A percentile compares a stretch with the other conserved stretches of the same genome.
Evolutionary conservation across 2,797 vertebrate genomes (phyloP).

Genomic region (Avahi laniger): DNA sequence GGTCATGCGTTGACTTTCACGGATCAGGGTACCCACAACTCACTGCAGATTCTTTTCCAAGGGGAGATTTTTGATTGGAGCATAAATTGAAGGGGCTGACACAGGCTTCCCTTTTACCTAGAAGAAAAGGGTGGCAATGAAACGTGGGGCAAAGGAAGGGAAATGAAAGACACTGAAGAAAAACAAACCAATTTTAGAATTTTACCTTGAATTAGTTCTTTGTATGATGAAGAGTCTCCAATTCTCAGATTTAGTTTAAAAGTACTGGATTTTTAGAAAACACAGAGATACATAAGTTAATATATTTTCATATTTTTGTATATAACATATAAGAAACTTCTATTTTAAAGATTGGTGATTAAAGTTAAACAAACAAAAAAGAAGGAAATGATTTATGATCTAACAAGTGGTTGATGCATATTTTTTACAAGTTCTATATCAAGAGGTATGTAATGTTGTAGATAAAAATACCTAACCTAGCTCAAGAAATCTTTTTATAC

Average conservation of each 20-base stretch:
- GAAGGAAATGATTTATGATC: slow-evolving; percentile 1
- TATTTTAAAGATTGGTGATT: slow-evolving; percentile 18
- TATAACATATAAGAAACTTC: not conserved
- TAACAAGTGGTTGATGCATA: not conserved
- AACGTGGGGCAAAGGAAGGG: not conserved
- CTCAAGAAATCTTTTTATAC: not conserved
- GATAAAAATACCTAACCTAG: slow-evolving; percentile 52
- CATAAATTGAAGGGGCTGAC: not conserved
- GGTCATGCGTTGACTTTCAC: not conserved
- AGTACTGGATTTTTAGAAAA: slow-evolving; percentile 8
- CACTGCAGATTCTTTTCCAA: not conserved
- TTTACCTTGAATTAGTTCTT: not conserved
- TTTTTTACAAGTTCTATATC: slow-evolving; percentile 42
- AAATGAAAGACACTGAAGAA: not conserved
- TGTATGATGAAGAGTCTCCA: not conserved
- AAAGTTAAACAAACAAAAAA: not conserved
- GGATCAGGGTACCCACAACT: not conserved
- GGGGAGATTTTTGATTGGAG: not conserved
- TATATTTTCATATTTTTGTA: slow-evolving; percentile 22
- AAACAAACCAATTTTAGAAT: not conserved
- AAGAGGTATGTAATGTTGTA: not conserved
- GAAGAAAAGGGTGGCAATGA: not conserved
- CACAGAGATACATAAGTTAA: not conserved
- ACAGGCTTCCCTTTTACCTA: not conserved
- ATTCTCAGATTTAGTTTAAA: slow-evolving; percentile 27